These are phyloP conservation scores for Penaeus japonicus DNA, from an alignment of 1,140 invertebrate genomes.

Conservation along the genomic window DNA sequence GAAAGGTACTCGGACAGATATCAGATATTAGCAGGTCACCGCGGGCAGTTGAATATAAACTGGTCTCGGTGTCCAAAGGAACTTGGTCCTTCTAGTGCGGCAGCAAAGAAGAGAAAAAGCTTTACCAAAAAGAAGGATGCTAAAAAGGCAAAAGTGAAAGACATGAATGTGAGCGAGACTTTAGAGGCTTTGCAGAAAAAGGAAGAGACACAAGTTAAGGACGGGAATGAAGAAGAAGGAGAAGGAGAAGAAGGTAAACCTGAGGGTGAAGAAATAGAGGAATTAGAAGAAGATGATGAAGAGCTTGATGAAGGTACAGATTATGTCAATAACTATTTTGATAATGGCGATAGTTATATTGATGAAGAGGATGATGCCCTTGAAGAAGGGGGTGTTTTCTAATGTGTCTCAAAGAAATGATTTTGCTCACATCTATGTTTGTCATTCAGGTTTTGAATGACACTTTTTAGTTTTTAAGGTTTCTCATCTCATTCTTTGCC, in stretches of 20 bases:
- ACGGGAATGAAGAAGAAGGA: slow-evolving; percentile 4
- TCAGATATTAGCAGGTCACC: slow-evolving; percentile 63
- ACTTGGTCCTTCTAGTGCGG: slow-evolving; percentile 15
- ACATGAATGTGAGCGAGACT: slow-evolving; percentile 34
- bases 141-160: slow-evolving; percentile 28
- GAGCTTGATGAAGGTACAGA: slow-evolving; percentile 74
- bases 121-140: neutral
- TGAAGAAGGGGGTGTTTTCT: slow-evolving; percentile 73
- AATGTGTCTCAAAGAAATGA: neutral
- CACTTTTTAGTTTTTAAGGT: too few species aligned
- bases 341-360: slow-evolving; percentile 85
- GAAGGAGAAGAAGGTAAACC: slow-evolving; percentile 14
- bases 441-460: too few species aligned
- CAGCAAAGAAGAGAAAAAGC: slow-evolving; percentile 36
- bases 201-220: slow-evolving; percentile 25
- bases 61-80: slow-evolving; percentile 41
- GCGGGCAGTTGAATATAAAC: slow-evolving; percentile 25
- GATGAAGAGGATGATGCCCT: slow-evolving; percentile 83
- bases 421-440: too few species aligned
- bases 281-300: slow-evolving; percentile 39
- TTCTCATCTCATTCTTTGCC: too few species aligned
- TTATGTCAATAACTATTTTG: slow-evolving; percentile 84
- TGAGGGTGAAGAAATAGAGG: slow-evolving; percentile 1
- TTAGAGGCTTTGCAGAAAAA: slow-evolving; percentile 56
- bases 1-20: slow-evolving; percentile 75